phyloP scores from a whole-genome alignment of 2,113 vertebrate genomes.

The Cariama cristata region DNA sequence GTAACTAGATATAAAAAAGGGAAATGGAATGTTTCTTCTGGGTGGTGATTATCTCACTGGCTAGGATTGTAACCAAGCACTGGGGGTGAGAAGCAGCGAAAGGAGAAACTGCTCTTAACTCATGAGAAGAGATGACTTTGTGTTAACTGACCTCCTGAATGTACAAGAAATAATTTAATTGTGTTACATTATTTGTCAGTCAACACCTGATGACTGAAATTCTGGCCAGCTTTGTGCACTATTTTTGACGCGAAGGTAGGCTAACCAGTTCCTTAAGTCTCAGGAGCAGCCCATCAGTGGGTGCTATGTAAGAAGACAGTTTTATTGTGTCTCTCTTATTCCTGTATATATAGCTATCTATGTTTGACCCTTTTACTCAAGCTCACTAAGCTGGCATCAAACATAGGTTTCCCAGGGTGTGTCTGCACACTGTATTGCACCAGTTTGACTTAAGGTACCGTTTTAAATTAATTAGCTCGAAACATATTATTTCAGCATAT shows the following conservation, averaged over 20 bases:
- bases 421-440: not conserved
- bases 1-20: conserved; percentile 66
- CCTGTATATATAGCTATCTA: conserved; percentile 1
- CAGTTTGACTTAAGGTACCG: not conserved
- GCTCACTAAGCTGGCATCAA: not conserved
- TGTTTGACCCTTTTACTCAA: conserved; percentile 21
- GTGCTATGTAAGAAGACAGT: not conserved
- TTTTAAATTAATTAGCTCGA: not conserved
- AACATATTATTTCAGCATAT: not conserved
- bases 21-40: conserved; percentile 68
- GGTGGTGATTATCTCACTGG: conserved; percentile 63
- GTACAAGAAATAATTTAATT: not conserved
- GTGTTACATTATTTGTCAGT: not conserved
- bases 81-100: conserved; percentile 38
- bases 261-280: not conserved
- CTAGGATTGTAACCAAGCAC: conserved; percentile 66
- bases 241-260: not conserved
- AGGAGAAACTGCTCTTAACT: conserved; percentile 34
- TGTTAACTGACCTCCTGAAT: not conserved
- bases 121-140: conserved; percentile 16
- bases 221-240: not conserved
- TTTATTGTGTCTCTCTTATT: conserved; percentile 36
- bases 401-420: not conserved
- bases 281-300: not conserved
- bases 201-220: not conserved